A percentile compares a stretch with the other conserved stretches of the same genome.
These are phyloP conservation scores for Ancistrus triradiatus DNA, from an alignment of 2,113 vertebrate species.

Conservation along the genomic window DNA sequence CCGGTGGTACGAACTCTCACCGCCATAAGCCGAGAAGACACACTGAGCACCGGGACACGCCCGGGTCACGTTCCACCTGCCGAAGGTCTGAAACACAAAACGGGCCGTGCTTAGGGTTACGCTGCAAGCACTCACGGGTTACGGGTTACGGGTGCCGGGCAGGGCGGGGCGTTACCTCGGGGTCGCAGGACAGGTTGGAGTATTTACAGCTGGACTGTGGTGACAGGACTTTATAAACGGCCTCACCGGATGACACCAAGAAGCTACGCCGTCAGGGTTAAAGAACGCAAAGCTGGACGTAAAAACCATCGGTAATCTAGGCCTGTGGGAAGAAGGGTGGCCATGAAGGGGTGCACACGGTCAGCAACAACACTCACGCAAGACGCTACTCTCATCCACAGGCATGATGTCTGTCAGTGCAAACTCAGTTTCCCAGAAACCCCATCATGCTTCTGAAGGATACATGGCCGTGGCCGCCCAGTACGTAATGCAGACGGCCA, in stretches of 20 bases:
- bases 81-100: slow-evolving; percentile 75
- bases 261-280: slow-evolving; percentile 70
- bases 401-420: too few species aligned
- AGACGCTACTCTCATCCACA: too few species aligned
- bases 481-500: slow-evolving; percentile 88
- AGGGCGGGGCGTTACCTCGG: slow-evolving; percentile 69
- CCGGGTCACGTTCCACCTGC: slow-evolving; percentile 74
- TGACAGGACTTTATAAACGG: slow-evolving; percentile 85
- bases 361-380: too few species aligned
- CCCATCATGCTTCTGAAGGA: too few species aligned
- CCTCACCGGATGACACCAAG: slow-evolving; percentile 85
- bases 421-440: too few species aligned
- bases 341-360: too few species aligned
- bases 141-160: too few species aligned
- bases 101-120: too few species aligned
- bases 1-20: slow-evolving; percentile 80
- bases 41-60: slow-evolving; percentile 81
- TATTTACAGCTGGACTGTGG: slow-evolving; percentile 76
- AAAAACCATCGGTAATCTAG: background rate
- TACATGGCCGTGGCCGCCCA: slow-evolving; percentile 91
- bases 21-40: slow-evolving; percentile 88
- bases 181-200: slow-evolving; percentile 81
- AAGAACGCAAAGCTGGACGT: background rate
- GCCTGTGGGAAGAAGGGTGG: too few species aligned
- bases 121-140: too few species aligned